Conservation (phyloP, 2,888 invertebrate genomes). For the Melanophora roralis region DNA sequence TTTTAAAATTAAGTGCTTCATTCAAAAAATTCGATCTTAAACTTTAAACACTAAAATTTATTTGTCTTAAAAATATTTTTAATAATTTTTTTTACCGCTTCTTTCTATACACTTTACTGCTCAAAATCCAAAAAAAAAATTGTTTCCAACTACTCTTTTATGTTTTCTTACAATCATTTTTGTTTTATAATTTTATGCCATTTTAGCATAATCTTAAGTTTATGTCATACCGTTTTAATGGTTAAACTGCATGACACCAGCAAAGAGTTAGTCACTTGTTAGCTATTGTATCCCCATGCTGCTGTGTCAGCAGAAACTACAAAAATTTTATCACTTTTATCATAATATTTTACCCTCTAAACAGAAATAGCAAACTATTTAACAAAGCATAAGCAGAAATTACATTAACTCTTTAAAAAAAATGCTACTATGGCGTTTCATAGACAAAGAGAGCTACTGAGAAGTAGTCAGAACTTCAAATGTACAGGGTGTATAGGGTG, state of each 20-base stretch:
- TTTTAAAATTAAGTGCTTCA: too few relatives aligned
- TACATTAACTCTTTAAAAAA: neutral
- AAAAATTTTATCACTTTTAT: conserved; percentile 26
- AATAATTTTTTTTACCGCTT: too few relatives aligned
- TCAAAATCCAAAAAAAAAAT: too few relatives aligned
- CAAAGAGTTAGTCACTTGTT: conserved; percentile 6
- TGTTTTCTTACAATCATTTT: neutral
- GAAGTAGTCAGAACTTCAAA: too few relatives aligned
- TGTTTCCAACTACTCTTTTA: too few relatives aligned
- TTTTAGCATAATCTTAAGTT: conserved; percentile 8
- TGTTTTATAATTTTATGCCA: neutral
- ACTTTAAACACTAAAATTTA: too few relatives aligned
- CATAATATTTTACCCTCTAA: too few relatives aligned
- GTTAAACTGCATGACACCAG: conserved; percentile 5
- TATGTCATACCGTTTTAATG: conserved; percentile 2
- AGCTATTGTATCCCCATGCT: neutral
- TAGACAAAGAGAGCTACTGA: neutral
- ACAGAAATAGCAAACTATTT: conserved; percentile 18
- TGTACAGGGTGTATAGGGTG: too few relatives aligned
- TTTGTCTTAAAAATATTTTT: too few relatives aligned
- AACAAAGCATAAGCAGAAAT: conserved; percentile 35
- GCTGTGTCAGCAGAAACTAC: conserved; percentile 30
- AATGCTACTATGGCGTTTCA: neutral
- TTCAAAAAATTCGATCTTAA: too few relatives aligned
- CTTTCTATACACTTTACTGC: too few relatives aligned